A percentile compares a stretch with the other conserved stretches of the same genome.
Evolutionary conservation across 1,140 invertebrate species (phyloP).

Genomic region (Orius insidiosus): DNA sequence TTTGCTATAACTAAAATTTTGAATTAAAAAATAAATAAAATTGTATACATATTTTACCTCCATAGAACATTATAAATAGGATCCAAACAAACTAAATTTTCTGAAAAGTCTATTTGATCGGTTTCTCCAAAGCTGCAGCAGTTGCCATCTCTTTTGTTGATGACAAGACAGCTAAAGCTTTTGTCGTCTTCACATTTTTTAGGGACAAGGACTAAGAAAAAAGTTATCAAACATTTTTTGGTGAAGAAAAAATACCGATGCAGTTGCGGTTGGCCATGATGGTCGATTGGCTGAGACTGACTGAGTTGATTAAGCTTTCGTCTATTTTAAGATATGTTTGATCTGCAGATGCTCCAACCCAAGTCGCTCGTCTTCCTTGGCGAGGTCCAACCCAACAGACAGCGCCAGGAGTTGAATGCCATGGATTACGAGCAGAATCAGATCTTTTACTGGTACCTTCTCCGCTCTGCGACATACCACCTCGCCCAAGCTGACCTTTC

Average conservation of each 20-base stretch:
- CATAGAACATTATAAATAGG: conserved; percentile 72
- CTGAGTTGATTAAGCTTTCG: conserved; percentile 76
- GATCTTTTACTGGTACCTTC: conserved; percentile 16
- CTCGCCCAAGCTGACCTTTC: conserved; percentile 79
- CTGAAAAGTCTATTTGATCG: conserved; percentile 61
- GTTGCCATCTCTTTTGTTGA: conserved; percentile 65
- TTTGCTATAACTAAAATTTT: background rate
- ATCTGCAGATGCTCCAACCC: conserved; percentile 86
- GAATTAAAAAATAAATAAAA: no score
- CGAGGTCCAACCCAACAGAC: conserved; percentile 62
- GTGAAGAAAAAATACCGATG: no score
- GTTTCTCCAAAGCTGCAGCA: conserved; percentile 60
- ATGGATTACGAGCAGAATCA: conserved; percentile 29
- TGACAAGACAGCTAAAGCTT: conserved; percentile 64
- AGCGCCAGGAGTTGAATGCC: conserved; percentile 65
- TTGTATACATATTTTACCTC: conserved; percentile 36
- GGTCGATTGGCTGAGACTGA: conserved; percentile 66
- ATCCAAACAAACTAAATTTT: conserved; percentile 59
- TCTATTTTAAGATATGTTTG: conserved; percentile 90
- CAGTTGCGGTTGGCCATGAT: conserved; percentile 74
- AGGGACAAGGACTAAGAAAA: conserved; percentile 45
- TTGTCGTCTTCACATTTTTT: conserved; percentile 40
- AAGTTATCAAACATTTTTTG: no score
- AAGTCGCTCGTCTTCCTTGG: conserved; percentile 68
- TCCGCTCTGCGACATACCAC: conserved; percentile 9